Conservation (phyloP, 2,797 vertebrate species). For the Sciaenops ocellatus region DNA sequence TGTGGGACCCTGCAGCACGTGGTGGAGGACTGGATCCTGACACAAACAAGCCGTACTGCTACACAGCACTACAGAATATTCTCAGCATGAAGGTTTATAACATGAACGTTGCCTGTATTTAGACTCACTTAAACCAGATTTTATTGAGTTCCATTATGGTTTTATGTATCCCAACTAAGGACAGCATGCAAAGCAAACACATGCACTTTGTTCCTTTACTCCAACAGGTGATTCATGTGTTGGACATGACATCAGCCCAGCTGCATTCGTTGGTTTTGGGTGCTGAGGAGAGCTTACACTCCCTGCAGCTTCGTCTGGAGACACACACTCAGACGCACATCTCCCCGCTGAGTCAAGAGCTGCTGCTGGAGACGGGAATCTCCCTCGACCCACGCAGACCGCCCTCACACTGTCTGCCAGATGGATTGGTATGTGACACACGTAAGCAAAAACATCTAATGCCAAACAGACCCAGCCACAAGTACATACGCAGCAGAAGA, state of each 20-base stretch:
- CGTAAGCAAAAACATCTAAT: conserved; percentile 5
- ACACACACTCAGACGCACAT: conserved; percentile 92
- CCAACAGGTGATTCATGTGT: conserved; percentile 93
- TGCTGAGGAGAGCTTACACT: conserved; percentile 94
- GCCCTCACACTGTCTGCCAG: conserved; percentile 94
- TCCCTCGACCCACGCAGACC: conserved; percentile 95
- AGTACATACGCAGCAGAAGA: neutral
- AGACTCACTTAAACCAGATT: conserved; percentile 4
- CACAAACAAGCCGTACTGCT: conserved; percentile 87
- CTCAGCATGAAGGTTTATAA: conserved; percentile 91
- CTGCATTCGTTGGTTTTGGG: conserved; percentile 93
- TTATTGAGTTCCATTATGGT: conserved; percentile 18
- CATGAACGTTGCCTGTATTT: neutral
- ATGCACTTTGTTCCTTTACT: neutral
- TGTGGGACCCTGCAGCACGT: conserved; percentile 93
- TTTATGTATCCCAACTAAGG: conserved; percentile 10
- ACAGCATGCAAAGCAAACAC: conserved; percentile 1
- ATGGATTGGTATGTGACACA: conserved; percentile 89
- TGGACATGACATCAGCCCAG: conserved; percentile 98
- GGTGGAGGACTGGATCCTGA: conserved; percentile 89
- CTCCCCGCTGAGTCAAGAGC: conserved; percentile 92
- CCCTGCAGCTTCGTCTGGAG: conserved; percentile 94
- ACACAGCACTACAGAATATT: conserved; percentile 90
- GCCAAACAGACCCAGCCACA: conserved; percentile 26
- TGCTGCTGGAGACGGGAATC: conserved; percentile 95